A percentile compares a stretch with the other conserved stretches of the same genome.
Evolutionary conservation across 2,888 invertebrate species (phyloP).

Genomic region (Liposcelis brunnea): DNA sequence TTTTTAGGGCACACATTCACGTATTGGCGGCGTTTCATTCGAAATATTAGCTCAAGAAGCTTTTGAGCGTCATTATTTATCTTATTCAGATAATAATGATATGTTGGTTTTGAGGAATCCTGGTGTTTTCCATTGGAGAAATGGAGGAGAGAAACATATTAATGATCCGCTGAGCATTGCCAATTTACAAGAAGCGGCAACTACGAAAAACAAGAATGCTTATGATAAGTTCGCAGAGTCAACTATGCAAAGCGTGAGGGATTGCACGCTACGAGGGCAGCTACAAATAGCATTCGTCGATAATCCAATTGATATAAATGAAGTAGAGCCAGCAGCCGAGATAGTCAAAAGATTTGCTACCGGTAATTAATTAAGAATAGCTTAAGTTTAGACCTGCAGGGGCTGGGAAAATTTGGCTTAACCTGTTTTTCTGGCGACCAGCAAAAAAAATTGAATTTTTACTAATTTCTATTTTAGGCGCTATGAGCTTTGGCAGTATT

Average conservation of each 20-base stretch:
- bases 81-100: slow-evolving; percentile 53
- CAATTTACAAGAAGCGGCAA: slow-evolving; percentile 73
- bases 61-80: slow-evolving; percentile 60
- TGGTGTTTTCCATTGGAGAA: slow-evolving; percentile 92
- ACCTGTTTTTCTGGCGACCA: slow-evolving; percentile 4
- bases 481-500: slow-evolving; percentile 95
- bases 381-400: too few relatives aligned
- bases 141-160: slow-evolving; percentile 93
- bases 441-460: background rate
- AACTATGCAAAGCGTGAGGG: slow-evolving; percentile 66
- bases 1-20: slow-evolving; percentile 41
- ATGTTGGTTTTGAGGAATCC: slow-evolving; percentile 64
- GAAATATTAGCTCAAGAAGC: slow-evolving; percentile 75
- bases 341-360: slow-evolving; percentile 92
- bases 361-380: slow-evolving; percentile 35
- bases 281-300: slow-evolving; percentile 65
- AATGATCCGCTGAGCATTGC: slow-evolving; percentile 79
- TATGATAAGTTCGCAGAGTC: slow-evolving; percentile 74
- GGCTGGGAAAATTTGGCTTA: too few relatives aligned
- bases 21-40: slow-evolving; percentile 79
- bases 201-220: slow-evolving; percentile 58
- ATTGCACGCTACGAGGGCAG: slow-evolving; percentile 86
- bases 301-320: slow-evolving; percentile 61
- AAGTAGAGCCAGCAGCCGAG: slow-evolving; percentile 84
- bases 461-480: slow-evolving; percentile 37